These are phyloP conservation scores for Acrocephalus scirpaceus DNA, from an alignment of 2,797 vertebrate species.

Conservation along the genomic window DNA sequence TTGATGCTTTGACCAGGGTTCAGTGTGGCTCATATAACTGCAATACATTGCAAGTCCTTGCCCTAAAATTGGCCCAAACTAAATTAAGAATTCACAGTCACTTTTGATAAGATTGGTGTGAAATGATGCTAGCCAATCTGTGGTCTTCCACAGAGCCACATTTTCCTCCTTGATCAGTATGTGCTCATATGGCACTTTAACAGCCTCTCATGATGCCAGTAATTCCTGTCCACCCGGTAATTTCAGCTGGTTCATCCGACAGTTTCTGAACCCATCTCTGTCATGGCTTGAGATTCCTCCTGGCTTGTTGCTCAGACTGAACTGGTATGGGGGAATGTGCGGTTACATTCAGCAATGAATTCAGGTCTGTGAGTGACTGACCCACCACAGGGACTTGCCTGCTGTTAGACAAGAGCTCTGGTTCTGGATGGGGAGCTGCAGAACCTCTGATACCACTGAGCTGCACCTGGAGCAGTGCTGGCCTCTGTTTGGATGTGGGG, in stretches of 20 bases:
- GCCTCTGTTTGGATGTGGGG: neutral
- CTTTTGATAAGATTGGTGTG: neutral
- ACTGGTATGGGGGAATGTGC: fast-evolving
- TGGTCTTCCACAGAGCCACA: neutral
- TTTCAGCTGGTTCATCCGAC: neutral
- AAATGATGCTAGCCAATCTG: neutral
- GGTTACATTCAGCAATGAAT: neutral
- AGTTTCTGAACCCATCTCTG: neutral
- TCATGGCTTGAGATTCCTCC: neutral
- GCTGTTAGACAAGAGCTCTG: neutral
- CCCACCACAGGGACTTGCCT: neutral
- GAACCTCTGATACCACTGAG: no score
- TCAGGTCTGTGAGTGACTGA: neutral
- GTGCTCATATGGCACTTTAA: neutral
- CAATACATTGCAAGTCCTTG: neutral
- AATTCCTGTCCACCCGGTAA: neutral
- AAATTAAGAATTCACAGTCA: neutral
- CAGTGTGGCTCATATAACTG: neutral
- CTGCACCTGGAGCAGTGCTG: neutral
- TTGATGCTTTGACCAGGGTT: neutral
- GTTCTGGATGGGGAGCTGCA: neutral
- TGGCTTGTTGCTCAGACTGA: neutral
- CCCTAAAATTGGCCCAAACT: neutral
- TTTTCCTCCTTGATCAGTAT: neutral
- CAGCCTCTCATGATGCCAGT: neutral